Evolutionary conservation across 2,113 vertebrate species (phyloP), one percentile per base, ranked within the genome.

Genomic region (Eulemur rufifrons): DNA sequence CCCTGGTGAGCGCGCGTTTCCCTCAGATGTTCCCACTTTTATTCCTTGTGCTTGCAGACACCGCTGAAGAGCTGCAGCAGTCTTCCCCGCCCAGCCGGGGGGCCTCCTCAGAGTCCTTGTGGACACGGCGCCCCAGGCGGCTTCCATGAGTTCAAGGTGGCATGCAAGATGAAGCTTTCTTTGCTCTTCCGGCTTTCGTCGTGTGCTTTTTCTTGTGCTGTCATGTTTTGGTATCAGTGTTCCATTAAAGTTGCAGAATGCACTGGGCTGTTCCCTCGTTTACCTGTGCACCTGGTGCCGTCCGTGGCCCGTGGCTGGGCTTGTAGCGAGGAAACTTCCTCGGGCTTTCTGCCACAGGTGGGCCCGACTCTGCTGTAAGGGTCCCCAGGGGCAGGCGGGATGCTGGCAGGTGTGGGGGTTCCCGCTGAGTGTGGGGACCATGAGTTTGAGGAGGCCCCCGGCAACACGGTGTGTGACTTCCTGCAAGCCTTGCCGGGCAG

Each of bases 211-310:
- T 63, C 59, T 89, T 42, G 89, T 96, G 91, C 76, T 71, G 82
- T 95, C 42, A 45, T 42, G 94, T 81, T 94, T 84, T 27, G 77
- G 80, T 96, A 81, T 92, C 88, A 37, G 91, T 96, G 95, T 96
- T 86, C 34, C 76, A 95, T 81, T 96, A 97, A 97, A 97, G 34
- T 90, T 95, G 59, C 52, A 90, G 76, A 95, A 39, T 69, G 39
- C n/a, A 34, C 25, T 2, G 25, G 66, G 76, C 5, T 4, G 20
- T 52, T 21, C 81, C 91, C 50, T 86, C 73, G 89, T 66, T 95
- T 23, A 7, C 52, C 56, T n/a, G n/a, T 32, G 50, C 74, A 47
- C 2, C 1, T 25, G 21, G 15, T 59, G 56, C 39, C 54, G 8
- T 32, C 59, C 50, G 32, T 10, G 71, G 80, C 74, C n/a, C 0